Evolutionary conservation across 30 jellyfish, hydroid and myxozoan species (phyloP), one percentile per base, ranked within the genome.

Genomic region (Cassiopea andromeda): DNA sequence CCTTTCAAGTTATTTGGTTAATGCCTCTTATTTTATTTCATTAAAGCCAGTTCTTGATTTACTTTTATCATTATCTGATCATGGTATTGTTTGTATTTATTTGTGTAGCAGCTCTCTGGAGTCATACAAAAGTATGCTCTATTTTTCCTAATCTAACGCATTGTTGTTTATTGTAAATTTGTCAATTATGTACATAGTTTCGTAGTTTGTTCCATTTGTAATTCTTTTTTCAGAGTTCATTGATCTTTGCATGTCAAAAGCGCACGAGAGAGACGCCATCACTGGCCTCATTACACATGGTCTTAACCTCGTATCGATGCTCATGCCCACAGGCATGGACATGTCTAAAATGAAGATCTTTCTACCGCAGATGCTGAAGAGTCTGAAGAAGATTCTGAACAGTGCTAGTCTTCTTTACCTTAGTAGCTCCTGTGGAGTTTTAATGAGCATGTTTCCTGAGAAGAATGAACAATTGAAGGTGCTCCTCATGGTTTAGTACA

Each of bases 281-380:
- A 78, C 73, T 50, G 87, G 93, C 59, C 80, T 92, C 60, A 46
- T 92, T 6, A 61, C 95, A 16, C 88, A 92, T 60, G 98, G 98
- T 60, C 77, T 92, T 43, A 95, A 92, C 67, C 75, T 92, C 69
- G 81, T 92, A 4, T 85, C 98, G 38, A 58, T 87, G 82, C 82
- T 92, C 7, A 80, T 92, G 95, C 98, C 98, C 14, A 60, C 67
- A 38, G 96, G 60, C 13, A 77, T 85, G 64, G 81, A 81, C 48
- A 82, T 60, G 27, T 48, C 69, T 4, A 75, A 70, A 43, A 38
- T 92, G 85, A 85, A 81, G 19, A 76, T 5, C 1, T 92, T 92
- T 61, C 90, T 92, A 19, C 90, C 82, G 4, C 44, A n/a, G 78
- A 64, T 86, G 77, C 77, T 69, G 1, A 68, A 64, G 48, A 59